phyloP scores from a whole-genome alignment of 2,113 vertebrate species.

The Oenanthe oenanthe region DNA sequence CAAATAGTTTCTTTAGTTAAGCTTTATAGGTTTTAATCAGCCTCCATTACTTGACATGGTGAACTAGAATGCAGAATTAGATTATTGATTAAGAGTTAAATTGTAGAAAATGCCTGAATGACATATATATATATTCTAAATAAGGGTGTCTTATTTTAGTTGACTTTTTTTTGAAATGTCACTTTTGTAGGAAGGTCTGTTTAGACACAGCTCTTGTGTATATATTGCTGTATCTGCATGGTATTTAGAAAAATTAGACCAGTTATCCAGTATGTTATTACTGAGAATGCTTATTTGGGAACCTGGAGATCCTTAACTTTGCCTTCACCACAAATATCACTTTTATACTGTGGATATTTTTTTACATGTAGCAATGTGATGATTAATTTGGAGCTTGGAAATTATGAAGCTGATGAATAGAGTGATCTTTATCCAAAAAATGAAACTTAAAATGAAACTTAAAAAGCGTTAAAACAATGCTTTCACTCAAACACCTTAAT shows the following conservation, averaged over 20 bases:
- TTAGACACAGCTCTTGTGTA: not conserved
- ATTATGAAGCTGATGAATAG: not conserved
- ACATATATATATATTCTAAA: not conserved
- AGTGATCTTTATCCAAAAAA: not conserved
- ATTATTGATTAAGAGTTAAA: not conserved
- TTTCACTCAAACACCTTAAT: not conserved
- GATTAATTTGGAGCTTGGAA: not conserved
- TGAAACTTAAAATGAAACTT: not conserved
- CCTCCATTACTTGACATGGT: not conserved
- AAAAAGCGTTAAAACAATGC: not conserved
- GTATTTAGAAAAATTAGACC: not conserved
- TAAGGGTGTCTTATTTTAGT: not conserved
- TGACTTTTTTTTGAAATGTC: not conserved
- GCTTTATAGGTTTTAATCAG: not conserved
- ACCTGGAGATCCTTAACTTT: not conserved
- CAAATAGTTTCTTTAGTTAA: not conserved
- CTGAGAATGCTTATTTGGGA: not conserved
- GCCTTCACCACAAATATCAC: not conserved
- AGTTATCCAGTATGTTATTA: not conserved
- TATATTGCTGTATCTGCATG: not conserved
- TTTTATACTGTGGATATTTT: not conserved
- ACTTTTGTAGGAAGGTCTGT: not conserved
- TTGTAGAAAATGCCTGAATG: not conserved
- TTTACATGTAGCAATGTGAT: not conserved
- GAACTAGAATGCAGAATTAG: not conserved